Percentiles rank a stretch among this genome's conserved stretches.
Conservation (phyloP, 2,113 vertebrate genomes). For the Copsychus sechellarum region DNA sequence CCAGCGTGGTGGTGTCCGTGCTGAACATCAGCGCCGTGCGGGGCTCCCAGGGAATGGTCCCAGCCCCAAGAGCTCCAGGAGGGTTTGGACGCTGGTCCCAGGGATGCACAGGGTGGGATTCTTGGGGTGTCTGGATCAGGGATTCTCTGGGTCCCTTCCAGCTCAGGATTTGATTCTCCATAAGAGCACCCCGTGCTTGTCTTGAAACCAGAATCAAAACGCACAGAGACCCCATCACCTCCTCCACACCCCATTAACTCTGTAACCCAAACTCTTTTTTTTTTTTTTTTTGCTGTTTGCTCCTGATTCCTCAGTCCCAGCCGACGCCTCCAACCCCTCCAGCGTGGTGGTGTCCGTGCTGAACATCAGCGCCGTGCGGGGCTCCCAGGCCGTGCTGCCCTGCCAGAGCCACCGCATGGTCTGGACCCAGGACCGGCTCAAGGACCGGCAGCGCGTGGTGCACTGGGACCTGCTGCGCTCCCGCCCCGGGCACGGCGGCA, state of each 20-base stretch:
- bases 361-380: slow-evolving; percentile 77
- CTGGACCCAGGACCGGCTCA: slow-evolving; percentile 89
- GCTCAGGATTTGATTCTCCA: neutral
- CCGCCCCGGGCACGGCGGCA: slow-evolving; percentile 43
- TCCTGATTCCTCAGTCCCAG: neutral
- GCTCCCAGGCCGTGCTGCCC: slow-evolving; percentile 79
- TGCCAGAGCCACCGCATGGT: slow-evolving; percentile 93
- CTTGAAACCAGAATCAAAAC: neutral
- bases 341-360: slow-evolving; percentile 46
- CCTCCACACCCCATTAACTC: neutral
- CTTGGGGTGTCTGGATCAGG: neutral
- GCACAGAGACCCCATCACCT: neutral
- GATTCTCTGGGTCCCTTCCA: neutral
- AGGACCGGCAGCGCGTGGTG: slow-evolving; percentile 91
- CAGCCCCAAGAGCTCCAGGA: no score
- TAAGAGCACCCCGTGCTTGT: accelerated
- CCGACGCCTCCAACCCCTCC: neutral
- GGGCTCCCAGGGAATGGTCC: no score
- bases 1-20: slow-evolving; percentile 16
- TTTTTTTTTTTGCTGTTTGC: neutral
- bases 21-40: slow-evolving; percentile 81
- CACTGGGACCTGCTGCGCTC: slow-evolving; percentile 88
- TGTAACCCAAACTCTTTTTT: no score
- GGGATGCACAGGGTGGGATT: neutral
- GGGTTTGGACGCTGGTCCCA: no score